Evolutionary conservation across 2,113 vertebrate genomes (phyloP).

Genomic region (Motacilla tschutschensis): DNA sequence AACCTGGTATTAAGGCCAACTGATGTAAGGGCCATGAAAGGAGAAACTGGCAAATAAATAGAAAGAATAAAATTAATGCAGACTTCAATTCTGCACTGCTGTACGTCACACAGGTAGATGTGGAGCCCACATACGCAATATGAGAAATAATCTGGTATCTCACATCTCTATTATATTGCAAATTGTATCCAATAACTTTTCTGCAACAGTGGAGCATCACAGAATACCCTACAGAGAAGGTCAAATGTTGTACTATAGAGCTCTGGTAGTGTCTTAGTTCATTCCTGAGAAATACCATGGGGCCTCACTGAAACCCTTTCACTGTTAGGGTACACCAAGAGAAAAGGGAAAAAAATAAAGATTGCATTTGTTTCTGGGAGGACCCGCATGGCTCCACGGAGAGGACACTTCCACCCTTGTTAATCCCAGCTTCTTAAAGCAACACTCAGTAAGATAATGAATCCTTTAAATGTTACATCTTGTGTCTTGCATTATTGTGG

Average conservation of each 20-base stretch:
- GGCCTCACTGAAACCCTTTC: not conserved
- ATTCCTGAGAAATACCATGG: not conserved
- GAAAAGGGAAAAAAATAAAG: not conserved
- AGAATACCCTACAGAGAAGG: not conserved
- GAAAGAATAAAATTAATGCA: not conserved
- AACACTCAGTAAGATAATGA: slow-evolving; percentile 91
- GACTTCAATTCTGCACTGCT: not conserved
- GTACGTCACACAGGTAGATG: not conserved
- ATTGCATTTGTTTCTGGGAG: slow-evolving; percentile 23
- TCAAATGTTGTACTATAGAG: not conserved
- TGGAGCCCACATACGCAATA: not conserved
- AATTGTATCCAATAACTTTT: not conserved
- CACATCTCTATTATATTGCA: not conserved
- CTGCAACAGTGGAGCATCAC: not conserved
- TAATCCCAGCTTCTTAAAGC: slow-evolving; percentile 79
- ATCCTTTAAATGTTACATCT: slow-evolving; percentile 93
- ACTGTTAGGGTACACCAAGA: not conserved
- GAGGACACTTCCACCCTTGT: slow-evolving; percentile 64
- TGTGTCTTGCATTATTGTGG: slow-evolving; percentile 87
- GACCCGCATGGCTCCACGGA: not conserved
- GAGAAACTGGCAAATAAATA: not conserved
- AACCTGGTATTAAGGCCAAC: not conserved
- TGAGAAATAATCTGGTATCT: not conserved
- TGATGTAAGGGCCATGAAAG: not conserved
- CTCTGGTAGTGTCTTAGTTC: not conserved